phyloP scores from a whole-genome alignment of 2,113 vertebrate species.

The Alouatta palliata region DNA sequence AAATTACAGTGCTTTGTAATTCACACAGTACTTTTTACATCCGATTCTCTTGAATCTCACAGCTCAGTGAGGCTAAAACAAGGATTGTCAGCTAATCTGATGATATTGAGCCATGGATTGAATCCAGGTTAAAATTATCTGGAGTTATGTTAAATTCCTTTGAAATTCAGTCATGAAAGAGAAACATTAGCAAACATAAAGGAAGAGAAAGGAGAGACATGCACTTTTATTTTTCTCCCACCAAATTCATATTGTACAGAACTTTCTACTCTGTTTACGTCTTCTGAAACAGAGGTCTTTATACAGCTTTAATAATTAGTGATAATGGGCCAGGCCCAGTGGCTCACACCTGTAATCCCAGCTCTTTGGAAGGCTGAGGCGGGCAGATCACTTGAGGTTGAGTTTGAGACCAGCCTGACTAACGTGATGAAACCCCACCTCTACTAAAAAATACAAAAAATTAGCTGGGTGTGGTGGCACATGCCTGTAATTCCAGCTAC shows the following conservation, averaged over 20 bases:
- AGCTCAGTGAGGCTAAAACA: background rate
- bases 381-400: too few species aligned
- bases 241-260: background rate
- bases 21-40: conserved; percentile 6
- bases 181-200: conserved; percentile 4
- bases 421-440: too few species aligned
- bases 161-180: conserved; percentile 28
- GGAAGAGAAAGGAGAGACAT: background rate
- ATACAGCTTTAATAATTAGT: background rate
- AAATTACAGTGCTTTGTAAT: conserved; percentile 30
- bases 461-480: too few species aligned
- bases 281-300: conserved; percentile 32
- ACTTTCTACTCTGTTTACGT: background rate
- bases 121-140: conserved; percentile 46
- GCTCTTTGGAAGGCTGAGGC: too few species aligned
- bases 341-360: too few species aligned
- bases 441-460: too few species aligned
- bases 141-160: conserved; percentile 1
- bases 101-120: background rate
- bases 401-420: too few species aligned
- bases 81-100: background rate
- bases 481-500: too few species aligned
- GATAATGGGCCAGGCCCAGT: background rate
- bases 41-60: conserved; percentile 24
- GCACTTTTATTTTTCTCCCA: conserved; percentile 32